Evolutionary conservation across 2,113 vertebrate species (phyloP).

Genomic region (Xiphophorus couchianus): DNA sequence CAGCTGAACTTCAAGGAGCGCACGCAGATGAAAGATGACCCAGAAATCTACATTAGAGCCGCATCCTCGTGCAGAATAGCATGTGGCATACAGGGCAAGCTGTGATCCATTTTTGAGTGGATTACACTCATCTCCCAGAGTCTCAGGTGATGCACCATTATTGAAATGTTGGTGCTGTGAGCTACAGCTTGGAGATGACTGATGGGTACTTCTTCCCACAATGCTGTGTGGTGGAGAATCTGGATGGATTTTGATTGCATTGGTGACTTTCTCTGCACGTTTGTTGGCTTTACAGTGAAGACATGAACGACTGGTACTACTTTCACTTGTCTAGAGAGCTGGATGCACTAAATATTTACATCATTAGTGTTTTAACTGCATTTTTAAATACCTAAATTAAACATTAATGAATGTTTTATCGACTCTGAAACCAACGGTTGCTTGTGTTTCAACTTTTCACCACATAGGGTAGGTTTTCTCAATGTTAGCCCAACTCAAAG

Average conservation of each 20-base stretch:
- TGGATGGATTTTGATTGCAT: slow-evolving; percentile 3
- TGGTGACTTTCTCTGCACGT: slow-evolving; percentile 1
- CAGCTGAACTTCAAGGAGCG: slow-evolving; percentile 58
- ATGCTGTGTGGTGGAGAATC: slow-evolving; percentile 16
- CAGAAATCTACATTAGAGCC: slow-evolving; percentile 48
- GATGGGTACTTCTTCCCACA: slow-evolving; percentile 26
- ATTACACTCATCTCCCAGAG: slow-evolving; percentile 42
- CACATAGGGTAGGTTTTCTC: background rate
- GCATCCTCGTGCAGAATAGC: slow-evolving; percentile 15
- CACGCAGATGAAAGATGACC: slow-evolving; percentile 47
- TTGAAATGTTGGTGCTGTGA: slow-evolving; percentile 49
- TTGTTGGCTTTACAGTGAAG: slow-evolving; percentile 2
- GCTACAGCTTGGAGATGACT: slow-evolving; percentile 39
- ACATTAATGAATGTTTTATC: slow-evolving; percentile 2
- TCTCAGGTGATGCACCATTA: slow-evolving; percentile 60
- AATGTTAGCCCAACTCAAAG: background rate
- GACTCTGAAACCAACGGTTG: background rate
- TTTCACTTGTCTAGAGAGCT: background rate
- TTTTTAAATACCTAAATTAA: slow-evolving; percentile 5
- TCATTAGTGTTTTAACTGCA: slow-evolving; percentile 2
- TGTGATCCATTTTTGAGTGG: slow-evolving; percentile 49
- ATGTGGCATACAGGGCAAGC: slow-evolving; percentile 20
- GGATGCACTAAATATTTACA: background rate
- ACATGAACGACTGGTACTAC: slow-evolving; percentile 1
- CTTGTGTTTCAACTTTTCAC: background rate